These are phyloP conservation scores for Ectemnius lituratus DNA, from an alignment of 2,888 invertebrate genomes.

Conservation along the genomic window DNA sequence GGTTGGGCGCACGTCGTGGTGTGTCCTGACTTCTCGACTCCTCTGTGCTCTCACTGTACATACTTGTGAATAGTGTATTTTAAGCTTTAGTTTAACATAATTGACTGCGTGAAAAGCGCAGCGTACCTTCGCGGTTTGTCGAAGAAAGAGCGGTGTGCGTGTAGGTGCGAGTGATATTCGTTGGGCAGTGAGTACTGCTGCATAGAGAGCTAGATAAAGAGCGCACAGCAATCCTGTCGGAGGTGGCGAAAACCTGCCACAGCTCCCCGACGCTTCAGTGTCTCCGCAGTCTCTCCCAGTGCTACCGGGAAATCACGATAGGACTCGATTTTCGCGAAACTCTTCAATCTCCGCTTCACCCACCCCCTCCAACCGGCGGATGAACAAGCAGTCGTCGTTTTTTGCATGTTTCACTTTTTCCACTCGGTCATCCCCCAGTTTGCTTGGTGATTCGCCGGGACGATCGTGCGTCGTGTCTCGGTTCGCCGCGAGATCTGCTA, in stretches of 20 bases:
- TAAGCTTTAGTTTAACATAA: slow-evolving; percentile 64
- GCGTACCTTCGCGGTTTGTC: slow-evolving; percentile 10
- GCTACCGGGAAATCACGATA: not conserved
- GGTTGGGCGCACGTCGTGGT: slow-evolving; percentile 65
- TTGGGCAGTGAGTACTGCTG: slow-evolving; percentile 10
- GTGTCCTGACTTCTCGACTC: slow-evolving; percentile 23
- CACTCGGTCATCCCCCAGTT: slow-evolving; percentile 41
- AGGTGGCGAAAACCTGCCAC: not conserved
- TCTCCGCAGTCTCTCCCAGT: not conserved
- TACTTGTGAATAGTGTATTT: slow-evolving; percentile 74
- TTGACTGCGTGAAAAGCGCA: slow-evolving; percentile 40
- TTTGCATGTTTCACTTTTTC: slow-evolving; percentile 55
- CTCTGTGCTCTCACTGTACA: slow-evolving; percentile 67
- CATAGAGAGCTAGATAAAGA: slow-evolving; percentile 9
- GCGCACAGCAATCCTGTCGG: too few relatives aligned
- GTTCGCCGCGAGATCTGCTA: too few relatives aligned
- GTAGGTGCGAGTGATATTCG: slow-evolving; percentile 11
- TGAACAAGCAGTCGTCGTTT: slow-evolving; percentile 55
- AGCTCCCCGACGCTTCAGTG: not conserved
- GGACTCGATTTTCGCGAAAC: slow-evolving; percentile 9
- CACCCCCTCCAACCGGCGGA: slow-evolving; percentile 13
- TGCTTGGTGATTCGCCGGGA: slow-evolving; percentile 33
- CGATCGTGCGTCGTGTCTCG: slow-evolving; percentile 26
- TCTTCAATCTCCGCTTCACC: not conserved
- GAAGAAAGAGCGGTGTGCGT: slow-evolving; percentile 9